These are phyloP conservation scores for Drosophila multiciliata DNA, from an alignment of 2,888 invertebrate genomes.

Conservation along the genomic window DNA sequence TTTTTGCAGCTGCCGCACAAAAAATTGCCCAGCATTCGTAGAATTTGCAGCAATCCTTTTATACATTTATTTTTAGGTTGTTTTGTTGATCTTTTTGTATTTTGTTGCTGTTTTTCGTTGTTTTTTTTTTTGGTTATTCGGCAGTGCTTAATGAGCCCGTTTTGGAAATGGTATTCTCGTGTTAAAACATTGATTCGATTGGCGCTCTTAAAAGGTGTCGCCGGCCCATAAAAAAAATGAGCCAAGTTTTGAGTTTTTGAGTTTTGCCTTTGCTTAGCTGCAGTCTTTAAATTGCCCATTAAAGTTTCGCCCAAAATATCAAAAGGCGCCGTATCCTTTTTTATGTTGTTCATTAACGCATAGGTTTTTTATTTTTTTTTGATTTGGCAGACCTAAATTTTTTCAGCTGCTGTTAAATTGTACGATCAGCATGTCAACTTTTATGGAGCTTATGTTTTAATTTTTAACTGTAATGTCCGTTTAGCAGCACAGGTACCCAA, in stretches of 20 bases:
- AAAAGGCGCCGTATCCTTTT: conserved; percentile 73
- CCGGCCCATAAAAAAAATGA: conserved; percentile 64
- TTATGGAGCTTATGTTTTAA: conserved; percentile 49
- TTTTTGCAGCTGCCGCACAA: conserved; percentile 65
- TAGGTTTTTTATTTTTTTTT: conserved; percentile 20
- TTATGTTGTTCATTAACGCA: conserved; percentile 63
- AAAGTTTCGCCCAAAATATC: conserved; percentile 66
- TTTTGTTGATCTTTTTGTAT: neutral
- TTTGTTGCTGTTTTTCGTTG: neutral
- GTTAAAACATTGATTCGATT: conserved; percentile 82
- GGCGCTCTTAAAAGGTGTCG: conserved; percentile 81
- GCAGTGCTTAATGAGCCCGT: conserved; percentile 74
- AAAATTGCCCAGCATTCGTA: conserved; percentile 59
- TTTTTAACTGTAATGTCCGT: conserved; percentile 60
- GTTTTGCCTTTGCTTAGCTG: conserved; percentile 9
- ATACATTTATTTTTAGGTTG: neutral
- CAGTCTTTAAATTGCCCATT: conserved; percentile 47
- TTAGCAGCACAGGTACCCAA: conserved; percentile 47
- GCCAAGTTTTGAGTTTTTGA: conserved; percentile 30
- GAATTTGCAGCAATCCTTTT: conserved; percentile 62
- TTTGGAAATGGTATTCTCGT: conserved; percentile 78
- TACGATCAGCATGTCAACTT: conserved; percentile 61
- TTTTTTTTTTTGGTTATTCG: conserved; percentile 51
- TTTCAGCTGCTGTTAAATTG: conserved; percentile 71
- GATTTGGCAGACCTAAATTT: conserved; percentile 34